Conservation (phyloP, 2,888 invertebrate genomes). For the Drosophila stalkeri region DNA sequence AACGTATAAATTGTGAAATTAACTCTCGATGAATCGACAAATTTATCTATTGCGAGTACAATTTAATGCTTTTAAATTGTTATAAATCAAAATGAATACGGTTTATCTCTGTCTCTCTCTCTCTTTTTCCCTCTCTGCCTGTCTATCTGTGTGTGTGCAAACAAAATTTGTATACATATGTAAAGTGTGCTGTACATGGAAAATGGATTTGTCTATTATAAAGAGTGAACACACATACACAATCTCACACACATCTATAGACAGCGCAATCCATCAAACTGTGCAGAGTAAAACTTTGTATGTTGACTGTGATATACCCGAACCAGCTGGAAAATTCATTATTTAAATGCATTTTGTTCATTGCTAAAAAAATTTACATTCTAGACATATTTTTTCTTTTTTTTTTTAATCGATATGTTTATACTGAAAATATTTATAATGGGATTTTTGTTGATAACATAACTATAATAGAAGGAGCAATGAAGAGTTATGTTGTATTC, state of each 20-base stretch:
- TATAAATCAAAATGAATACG: conserved; percentile 60
- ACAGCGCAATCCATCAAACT: conserved; percentile 63
- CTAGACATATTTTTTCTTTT: no score
- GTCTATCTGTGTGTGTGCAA: conserved; percentile 36
- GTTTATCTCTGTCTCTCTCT: conserved; percentile 13
- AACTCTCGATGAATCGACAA: conserved; percentile 69
- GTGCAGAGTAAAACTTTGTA: neutral
- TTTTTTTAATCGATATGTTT: no score
- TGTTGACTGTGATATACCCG: conserved; percentile 32
- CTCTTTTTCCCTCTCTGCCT: neutral
- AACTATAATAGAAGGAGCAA: no score
- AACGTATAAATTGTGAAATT: conserved; percentile 66
- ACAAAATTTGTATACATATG: conserved; percentile 50
- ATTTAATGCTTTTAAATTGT: conserved; percentile 70
- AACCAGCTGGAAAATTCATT: neutral
- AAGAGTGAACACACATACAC: conserved; percentile 17
- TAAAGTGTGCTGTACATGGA: conserved; percentile 60
- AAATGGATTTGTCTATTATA: conserved; percentile 64
- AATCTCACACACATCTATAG: neutral
- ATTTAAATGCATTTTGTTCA: neutral
- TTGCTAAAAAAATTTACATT: no score
- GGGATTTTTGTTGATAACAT: no score
- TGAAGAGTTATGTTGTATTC: no score
- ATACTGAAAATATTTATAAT: no score
- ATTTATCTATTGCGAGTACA: conserved; percentile 42